Evolutionary conservation across 2,888 invertebrate genomes (phyloP).

Genomic region (Arge pagana): DNA sequence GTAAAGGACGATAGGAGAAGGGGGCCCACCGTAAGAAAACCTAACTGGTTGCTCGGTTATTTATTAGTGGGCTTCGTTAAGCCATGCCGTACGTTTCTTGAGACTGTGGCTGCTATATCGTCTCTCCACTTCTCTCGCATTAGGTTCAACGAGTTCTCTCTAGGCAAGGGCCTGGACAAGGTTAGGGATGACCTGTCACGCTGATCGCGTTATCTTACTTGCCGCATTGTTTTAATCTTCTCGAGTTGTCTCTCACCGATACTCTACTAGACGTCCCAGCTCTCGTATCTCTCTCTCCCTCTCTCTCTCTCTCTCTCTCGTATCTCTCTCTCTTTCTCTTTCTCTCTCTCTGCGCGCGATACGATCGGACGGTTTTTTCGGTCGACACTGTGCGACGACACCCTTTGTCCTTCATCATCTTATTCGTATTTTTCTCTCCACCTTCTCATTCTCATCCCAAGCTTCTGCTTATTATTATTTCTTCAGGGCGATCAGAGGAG

Average conservation of each 20-base stretch:
- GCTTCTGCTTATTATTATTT: too few species aligned
- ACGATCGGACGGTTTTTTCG: neutral
- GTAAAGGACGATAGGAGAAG: neutral
- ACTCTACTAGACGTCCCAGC: neutral
- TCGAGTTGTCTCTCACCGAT: neutral
- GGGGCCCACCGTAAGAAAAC: constrained; percentile 24
- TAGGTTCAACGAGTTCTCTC: too few species aligned
- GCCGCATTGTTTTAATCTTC: constrained; percentile 49
- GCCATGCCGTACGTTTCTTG: constrained; percentile 31
- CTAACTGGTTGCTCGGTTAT: constrained; percentile 41
- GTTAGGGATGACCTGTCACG: constrained; percentile 44
- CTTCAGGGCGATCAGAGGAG: too few species aligned
- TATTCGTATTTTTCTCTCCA: neutral
- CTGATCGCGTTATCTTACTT: constrained; percentile 43
- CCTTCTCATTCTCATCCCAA: too few species aligned
- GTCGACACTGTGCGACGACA: neutral
- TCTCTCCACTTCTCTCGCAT: neutral
- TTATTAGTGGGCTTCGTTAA: constrained; percentile 54
- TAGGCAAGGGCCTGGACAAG: constrained; percentile 7
- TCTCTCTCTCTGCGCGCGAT: constrained; percentile 8
- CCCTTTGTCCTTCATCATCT: too few species aligned
- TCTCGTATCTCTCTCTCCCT: too few species aligned
- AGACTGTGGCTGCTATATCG: too few species aligned
- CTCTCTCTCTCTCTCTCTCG: too few species aligned
- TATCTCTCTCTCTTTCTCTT: too few species aligned